Conservation (phyloP, 1,140 invertebrate species). For the Solenopsis fugax region DNA sequence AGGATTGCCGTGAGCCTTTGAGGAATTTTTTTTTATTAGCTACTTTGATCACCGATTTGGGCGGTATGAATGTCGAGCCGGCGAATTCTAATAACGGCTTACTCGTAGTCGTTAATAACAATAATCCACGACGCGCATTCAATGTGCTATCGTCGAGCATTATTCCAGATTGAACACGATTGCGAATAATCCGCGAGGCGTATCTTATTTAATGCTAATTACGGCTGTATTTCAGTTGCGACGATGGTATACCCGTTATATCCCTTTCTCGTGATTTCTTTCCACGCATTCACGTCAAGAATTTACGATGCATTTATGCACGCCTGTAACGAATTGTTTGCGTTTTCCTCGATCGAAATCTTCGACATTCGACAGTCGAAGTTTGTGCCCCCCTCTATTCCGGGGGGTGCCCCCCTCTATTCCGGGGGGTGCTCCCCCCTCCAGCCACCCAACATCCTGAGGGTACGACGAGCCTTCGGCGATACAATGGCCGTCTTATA, state of each 20-base stretch:
- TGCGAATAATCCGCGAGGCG: constrained; percentile 11
- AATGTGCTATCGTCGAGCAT: not conserved
- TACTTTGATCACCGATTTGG: constrained; percentile 3
- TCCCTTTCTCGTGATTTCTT: no score
- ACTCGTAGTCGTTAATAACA: constrained; percentile 10
- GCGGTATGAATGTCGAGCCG: not conserved
- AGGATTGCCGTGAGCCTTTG: not conserved
- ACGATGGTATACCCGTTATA: not conserved
- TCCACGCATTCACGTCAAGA: not conserved
- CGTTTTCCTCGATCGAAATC: constrained; percentile 28
- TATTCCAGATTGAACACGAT: not conserved
- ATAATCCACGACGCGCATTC: constrained; percentile 17
- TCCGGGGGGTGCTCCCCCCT: no score
- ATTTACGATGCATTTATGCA: constrained; percentile 46
- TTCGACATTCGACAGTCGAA: constrained; percentile 30
- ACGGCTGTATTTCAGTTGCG: not conserved
- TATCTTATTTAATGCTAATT: constrained; percentile 26
- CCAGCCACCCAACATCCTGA: constrained; percentile 6
- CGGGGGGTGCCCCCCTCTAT: not conserved
- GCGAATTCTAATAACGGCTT: constrained; percentile 4
- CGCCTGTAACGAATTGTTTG: constrained; percentile 39
- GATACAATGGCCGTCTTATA: constrained; percentile 72
- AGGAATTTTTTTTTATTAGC: not conserved
- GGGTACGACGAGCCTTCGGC: constrained; percentile 49
- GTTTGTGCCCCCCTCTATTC: not conserved